Percentiles rank a stretch among this genome's conserved stretches.
These are phyloP conservation scores for Sebastes fasciatus DNA, from an alignment of 2,113 vertebrate species.

Conservation along the genomic window DNA sequence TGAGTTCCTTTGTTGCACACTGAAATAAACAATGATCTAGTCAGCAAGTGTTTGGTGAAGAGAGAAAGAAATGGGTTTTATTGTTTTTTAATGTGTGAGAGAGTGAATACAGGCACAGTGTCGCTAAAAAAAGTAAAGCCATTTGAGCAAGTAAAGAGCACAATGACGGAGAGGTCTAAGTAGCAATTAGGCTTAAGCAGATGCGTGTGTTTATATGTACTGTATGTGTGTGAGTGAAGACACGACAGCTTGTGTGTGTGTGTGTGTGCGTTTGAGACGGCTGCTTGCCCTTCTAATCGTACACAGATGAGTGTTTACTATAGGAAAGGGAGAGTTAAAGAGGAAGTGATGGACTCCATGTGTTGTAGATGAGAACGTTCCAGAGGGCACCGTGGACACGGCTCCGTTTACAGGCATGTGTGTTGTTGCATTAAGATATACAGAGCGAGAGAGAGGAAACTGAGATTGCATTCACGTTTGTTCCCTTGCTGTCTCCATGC, in stretches of 20 bases:
- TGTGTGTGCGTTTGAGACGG: conserved; percentile 33
- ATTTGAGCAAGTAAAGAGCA: conserved; percentile 41
- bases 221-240: conserved; percentile 41
- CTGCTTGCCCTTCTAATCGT: conserved; percentile 70
- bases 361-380: conserved; percentile 60
- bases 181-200: conserved; percentile 70
- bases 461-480: conserved; percentile 19
- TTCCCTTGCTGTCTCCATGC: conserved; percentile 15
- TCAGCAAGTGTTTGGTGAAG: neutral
- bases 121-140: conserved; percentile 39
- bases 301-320: conserved; percentile 80
- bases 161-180: conserved; percentile 53
- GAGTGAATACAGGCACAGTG: conserved; percentile 13
- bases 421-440: conserved; percentile 34
- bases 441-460: conserved; percentile 4
- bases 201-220: conserved; percentile 54
- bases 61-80: neutral
- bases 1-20: neutral
- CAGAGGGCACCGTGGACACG: conserved; percentile 42
- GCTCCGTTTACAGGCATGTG: conserved; percentile 25
- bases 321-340: conserved; percentile 74
- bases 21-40: neutral
- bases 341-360: conserved; percentile 80
- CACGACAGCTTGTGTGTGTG: conserved; percentile 15
- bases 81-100: conserved; percentile 25